Evolutionary conservation across 2,113 vertebrate genomes (phyloP).

Genomic region (Mastomys coucha): DNA sequence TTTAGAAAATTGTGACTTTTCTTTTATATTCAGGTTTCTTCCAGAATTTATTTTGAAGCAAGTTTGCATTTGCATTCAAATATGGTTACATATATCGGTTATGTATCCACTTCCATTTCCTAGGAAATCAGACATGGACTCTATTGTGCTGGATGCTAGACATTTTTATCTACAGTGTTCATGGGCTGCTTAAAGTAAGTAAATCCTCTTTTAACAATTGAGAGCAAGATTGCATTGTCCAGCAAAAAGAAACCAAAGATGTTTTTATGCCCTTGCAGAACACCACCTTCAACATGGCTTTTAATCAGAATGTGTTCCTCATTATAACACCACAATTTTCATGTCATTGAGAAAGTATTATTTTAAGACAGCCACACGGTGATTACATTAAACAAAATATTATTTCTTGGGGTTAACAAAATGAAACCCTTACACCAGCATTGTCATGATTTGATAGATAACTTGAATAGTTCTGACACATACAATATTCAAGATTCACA

Average conservation of each 20-base stretch:
- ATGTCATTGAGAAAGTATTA: neutral
- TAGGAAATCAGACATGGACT: neutral
- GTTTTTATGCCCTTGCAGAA: neutral
- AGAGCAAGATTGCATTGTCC: neutral
- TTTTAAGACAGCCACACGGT: neutral
- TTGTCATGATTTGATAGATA: neutral
- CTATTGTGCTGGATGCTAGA: neutral
- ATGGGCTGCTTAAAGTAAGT: neutral
- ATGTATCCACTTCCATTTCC: neutral
- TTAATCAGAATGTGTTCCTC: constrained; percentile 4
- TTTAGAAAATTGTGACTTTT: neutral
- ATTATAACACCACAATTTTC: constrained; percentile 5
- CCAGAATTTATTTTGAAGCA: constrained; percentile 22
- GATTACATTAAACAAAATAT: constrained; percentile 11
- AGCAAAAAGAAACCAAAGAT: neutral
- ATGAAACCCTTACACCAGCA: neutral
- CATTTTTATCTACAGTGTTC: neutral
- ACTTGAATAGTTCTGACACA: neutral
- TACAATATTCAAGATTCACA: neutral
- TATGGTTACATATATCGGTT: neutral
- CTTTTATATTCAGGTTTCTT: neutral
- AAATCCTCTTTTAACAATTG: neutral
- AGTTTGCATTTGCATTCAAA: neutral
- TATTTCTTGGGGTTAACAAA: neutral
- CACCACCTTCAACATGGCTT: neutral